Evolutionary conservation across 2,113 vertebrate genomes (phyloP).

Genomic region (Scomber scombrus): DNA sequence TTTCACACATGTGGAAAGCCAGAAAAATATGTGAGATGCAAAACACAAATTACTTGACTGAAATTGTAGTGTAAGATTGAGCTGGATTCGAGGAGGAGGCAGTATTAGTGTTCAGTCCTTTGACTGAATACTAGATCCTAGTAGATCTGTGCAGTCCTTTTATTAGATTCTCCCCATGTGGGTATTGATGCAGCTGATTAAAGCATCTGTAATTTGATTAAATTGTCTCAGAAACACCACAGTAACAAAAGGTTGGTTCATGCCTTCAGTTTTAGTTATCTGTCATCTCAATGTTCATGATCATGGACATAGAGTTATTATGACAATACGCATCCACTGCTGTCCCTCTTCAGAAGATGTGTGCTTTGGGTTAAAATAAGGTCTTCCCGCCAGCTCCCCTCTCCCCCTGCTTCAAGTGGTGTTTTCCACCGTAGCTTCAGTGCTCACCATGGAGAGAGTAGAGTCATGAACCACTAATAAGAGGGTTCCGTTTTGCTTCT

Average conservation of each 20-base stretch:
- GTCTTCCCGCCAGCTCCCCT: slow-evolving; percentile 59
- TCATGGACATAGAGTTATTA: not conserved
- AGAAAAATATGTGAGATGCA: not conserved
- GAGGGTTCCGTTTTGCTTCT: slow-evolving; percentile 78
- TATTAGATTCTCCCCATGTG: not conserved
- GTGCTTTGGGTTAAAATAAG: slow-evolving; percentile 60
- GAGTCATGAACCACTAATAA: slow-evolving; percentile 84
- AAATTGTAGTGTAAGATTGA: not conserved
- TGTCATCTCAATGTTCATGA: not conserved
- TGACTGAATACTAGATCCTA: not conserved
- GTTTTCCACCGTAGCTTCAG: slow-evolving; percentile 66
- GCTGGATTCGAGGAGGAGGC: no score
- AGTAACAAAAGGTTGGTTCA: not conserved
- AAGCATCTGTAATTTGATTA: slow-evolving; percentile 13
- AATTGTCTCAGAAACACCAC: slow-evolving; percentile 18
- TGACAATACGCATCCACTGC: slow-evolving; percentile 11
- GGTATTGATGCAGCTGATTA: slow-evolving; percentile 4
- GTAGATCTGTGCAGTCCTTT: not conserved
- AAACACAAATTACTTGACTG: not conserved
- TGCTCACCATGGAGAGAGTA: slow-evolving; percentile 70
- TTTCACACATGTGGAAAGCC: not conserved
- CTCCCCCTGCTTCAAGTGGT: slow-evolving; percentile 36
- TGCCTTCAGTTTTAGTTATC: not conserved
- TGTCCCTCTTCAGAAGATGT: slow-evolving; percentile 30
- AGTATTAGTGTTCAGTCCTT: no score